phyloP scores from a whole-genome alignment of 2,797 vertebrate genomes.

The Tapera naevia region DNA sequence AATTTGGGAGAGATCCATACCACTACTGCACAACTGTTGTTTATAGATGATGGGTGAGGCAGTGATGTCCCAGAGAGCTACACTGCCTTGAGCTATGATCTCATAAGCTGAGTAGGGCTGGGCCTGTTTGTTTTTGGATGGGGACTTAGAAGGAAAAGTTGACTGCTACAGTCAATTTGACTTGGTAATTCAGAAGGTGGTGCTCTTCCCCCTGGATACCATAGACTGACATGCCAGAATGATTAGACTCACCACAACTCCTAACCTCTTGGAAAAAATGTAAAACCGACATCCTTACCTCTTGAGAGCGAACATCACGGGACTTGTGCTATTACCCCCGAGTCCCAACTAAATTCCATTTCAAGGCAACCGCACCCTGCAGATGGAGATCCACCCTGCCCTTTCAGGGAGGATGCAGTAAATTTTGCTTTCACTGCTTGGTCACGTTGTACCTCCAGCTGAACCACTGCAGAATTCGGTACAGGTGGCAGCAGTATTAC shows the following conservation, averaged over 20 bases:
- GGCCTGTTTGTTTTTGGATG: conserved; percentile 22
- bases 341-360: conserved; percentile 47
- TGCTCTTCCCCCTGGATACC: conserved; percentile 50
- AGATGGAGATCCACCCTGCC: conserved; percentile 37
- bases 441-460: background rate
- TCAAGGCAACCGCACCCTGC: conserved; percentile 22
- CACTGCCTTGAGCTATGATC: conserved; percentile 21
- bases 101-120: conserved; percentile 45
- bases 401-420: conserved; percentile 3
- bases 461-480: background rate
- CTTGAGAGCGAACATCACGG: background rate
- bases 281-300: conserved; percentile 37
- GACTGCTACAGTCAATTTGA: conserved; percentile 39
- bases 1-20: conserved; percentile 20
- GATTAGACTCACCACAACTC: conserved; percentile 3
- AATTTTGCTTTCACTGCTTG: background rate
- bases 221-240: background rate
- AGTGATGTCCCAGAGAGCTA: background rate
- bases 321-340: background rate
- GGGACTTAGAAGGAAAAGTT: conserved; percentile 25
- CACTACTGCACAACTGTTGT: conserved; percentile 34
- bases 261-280: conserved; percentile 24
- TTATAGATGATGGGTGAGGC: conserved; percentile 46
- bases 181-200: conserved; percentile 63
- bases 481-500: background rate